Evolutionary conservation across 2,888 invertebrate genomes (phyloP), one percentile per base, ranked within the genome.

Genomic region (Mesorhabditis sp.): DNA sequence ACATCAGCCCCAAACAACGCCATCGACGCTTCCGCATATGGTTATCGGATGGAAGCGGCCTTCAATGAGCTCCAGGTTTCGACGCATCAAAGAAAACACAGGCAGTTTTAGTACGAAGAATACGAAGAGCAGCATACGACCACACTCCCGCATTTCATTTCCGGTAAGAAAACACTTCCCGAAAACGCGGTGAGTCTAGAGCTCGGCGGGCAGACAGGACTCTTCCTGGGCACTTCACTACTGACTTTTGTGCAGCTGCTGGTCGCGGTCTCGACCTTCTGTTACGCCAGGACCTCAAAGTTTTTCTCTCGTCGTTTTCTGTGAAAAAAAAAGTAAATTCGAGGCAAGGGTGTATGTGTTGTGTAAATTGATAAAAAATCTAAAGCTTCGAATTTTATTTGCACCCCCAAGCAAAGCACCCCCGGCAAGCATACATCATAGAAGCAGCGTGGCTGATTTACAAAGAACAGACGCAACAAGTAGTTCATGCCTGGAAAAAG

Each of bases 161-260:
- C 78, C 4, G 58, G 58, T 50, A 50, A 50, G 58, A n/a, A 28
- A 28, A 28, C 28, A 28, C 2, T 28, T 28, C 28, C 28, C 28
- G 28, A 28, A 28, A 28, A 28, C 28, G 28, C 28, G 28, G 28
- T 28, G 28, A 28, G 28, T 50, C 7, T 50, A 50, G 75, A 78
- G 67, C 66, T 78, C 4, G 78, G 78, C 7, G 78, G 78, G 4
- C 78, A 78, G 65, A 72, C 73, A 6, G 78, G 78, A 3, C 70
- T 78, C 4, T 78, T 78, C 50, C 71, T 78, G 42, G 78, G 78
- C 2, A 68, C 70, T 65, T 76, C 76, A 6, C 65, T 76, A 2
- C 75, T 76, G 71, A 75, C 76, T 7, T 72, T 78, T 43, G 76
- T 78, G 6, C 78, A 78, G 67, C 68, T 72, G 41, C 63, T 62